Base-by-base conservation (phyloP, 2,888 invertebrate genomes). In the Agrilus biguttatus region DNA sequence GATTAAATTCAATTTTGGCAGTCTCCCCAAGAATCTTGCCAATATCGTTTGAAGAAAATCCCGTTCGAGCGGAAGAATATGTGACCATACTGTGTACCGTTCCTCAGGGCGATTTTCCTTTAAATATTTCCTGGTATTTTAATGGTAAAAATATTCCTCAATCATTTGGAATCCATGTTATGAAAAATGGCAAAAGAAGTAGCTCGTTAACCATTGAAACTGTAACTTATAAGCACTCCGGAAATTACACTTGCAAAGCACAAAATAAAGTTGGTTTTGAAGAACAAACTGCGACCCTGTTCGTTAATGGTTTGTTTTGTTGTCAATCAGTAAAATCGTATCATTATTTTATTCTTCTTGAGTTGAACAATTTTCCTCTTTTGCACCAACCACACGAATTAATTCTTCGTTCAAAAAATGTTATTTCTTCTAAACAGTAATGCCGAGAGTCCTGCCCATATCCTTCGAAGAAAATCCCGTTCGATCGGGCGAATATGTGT, bases 191-290 rank as follows among this genome's bases (percentile, higher is more conserved):
- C 19, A 50, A 45, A 48, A 47, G 56, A 77, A 45, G 80, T 80
- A 47, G 74, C 72, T 57, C 78, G 74, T 42, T 71, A 14, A 49
- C 51, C 8, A 54, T 57, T 28, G 56, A 56, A 42, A 52, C 53
- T 10, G 49, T 57, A 14, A 41, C 47, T 12, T 49, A 55, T 13
- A 46, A 43, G 46, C 80, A 83, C 56, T 77, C 78, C 37, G 83
- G 83, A 44, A 73, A 77, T 52, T 84, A 80, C 61, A 81, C 80
- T 46, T 85, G 84, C 62, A 71, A 74, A 49, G 83, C 69, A n/a
- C 59, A 66, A 49, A 84, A 84, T 64, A 62, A 65, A 43, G 80
- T 78, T 37, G 80, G 77, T 58, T 72, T 72, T 53, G 72, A 77
- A 55, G 78, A 77, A 60, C 77, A 78, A 62, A 79, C 79, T 52